phyloP scores from a whole-genome alignment of 2,888 invertebrate species.

The Aspidiotus destructor region DNA sequence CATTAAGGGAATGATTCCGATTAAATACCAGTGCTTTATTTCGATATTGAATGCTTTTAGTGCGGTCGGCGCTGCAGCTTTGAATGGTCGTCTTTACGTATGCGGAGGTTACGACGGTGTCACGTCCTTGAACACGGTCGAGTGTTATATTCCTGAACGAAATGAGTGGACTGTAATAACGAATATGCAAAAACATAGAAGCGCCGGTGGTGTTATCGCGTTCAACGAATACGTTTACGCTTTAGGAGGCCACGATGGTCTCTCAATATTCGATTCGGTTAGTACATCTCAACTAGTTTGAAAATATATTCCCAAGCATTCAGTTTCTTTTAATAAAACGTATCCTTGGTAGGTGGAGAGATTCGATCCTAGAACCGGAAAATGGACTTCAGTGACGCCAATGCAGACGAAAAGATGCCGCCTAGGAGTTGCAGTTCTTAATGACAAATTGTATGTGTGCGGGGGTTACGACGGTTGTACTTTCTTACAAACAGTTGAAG shows the following conservation, averaged over 20 bases:
- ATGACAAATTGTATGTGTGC: slow-evolving; percentile 72
- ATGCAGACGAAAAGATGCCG: slow-evolving; percentile 76
- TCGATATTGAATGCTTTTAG: slow-evolving; percentile 42
- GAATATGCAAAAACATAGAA: slow-evolving; percentile 61
- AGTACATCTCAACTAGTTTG: slow-evolving; percentile 36
- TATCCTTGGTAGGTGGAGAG: slow-evolving; percentile 52
- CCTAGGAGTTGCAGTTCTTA: slow-evolving; percentile 68
- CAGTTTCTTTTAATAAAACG: too few species aligned
- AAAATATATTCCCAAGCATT: background rate
- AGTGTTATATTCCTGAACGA: slow-evolving; percentile 64
- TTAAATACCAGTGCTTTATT: background rate
- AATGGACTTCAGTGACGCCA: slow-evolving; percentile 63
- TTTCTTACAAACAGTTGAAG: slow-evolving; percentile 71
- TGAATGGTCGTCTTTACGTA: slow-evolving; percentile 70
- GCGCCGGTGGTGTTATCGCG: slow-evolving; percentile 62
- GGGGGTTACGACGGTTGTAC: slow-evolving; percentile 78
- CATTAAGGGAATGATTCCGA: background rate
- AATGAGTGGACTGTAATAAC: slow-evolving; percentile 64
- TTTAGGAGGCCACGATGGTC: slow-evolving; percentile 77
- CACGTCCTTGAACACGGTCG: slow-evolving; percentile 69
- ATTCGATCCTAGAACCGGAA: slow-evolving; percentile 61
- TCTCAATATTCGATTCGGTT: slow-evolving; percentile 76
- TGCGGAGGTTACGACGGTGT: slow-evolving; percentile 80
- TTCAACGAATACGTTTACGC: slow-evolving; percentile 66
- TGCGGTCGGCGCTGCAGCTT: slow-evolving; percentile 69